These are phyloP conservation scores for Drosophila dives DNA, from an alignment of 2,888 invertebrate species.

Conservation along the genomic window DNA sequence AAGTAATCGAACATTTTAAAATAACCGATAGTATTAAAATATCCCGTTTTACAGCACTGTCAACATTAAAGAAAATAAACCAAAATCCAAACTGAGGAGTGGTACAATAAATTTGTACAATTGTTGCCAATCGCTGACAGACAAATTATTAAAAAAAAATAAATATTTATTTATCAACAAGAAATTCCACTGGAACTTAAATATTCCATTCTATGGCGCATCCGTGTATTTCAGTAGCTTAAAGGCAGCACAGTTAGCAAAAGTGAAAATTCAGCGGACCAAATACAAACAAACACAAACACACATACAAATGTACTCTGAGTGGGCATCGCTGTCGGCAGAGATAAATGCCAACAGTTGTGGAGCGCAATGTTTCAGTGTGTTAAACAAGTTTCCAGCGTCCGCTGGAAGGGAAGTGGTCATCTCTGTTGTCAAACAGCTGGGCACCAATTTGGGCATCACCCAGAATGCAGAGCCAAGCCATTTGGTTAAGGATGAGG, in stretches of 20 bases:
- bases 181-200: background rate
- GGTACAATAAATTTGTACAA: background rate
- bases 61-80: slow-evolving; percentile 15
- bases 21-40: background rate
- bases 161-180: background rate
- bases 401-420: slow-evolving; percentile 87
- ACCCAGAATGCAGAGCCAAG: slow-evolving; percentile 94
- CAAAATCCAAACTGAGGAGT: slow-evolving; percentile 22
- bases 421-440: slow-evolving; percentile 87
- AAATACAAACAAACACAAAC: slow-evolving; percentile 1
- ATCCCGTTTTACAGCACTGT: slow-evolving; percentile 34
- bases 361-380: slow-evolving; percentile 86
- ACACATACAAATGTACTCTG: slow-evolving; percentile 85
- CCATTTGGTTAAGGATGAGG: slow-evolving; percentile 92
- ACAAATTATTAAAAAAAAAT: slow-evolving; percentile 1
- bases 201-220: slow-evolving; percentile 2
- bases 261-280: slow-evolving; percentile 30
- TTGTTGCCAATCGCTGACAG: background rate
- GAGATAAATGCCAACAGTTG: slow-evolving; percentile 85
- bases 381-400: slow-evolving; percentile 87
- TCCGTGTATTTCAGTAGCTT: background rate
- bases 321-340: slow-evolving; percentile 86
- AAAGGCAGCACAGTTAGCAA: slow-evolving; percentile 7
- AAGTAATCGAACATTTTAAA: background rate
- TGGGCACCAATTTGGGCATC: slow-evolving; percentile 88